Base-by-base conservation (phyloP, 2,797 vertebrate genomes). In the Thripadectes ignobilis region DNA sequence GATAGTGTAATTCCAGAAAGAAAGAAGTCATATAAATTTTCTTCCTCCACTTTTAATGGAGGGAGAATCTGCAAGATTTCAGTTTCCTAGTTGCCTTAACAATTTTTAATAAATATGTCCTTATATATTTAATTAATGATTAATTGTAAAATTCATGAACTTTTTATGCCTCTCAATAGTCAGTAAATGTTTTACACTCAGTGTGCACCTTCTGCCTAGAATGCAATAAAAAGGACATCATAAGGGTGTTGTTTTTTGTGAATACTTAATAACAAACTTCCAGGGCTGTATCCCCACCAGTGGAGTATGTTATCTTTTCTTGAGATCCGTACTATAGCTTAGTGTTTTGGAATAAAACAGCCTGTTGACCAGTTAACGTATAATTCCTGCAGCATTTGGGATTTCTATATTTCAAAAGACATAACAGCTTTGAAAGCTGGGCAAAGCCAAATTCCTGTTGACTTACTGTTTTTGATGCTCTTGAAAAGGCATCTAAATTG, bases 281-380 rank as follows among this genome's bases (percentile, higher is more conserved):
- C 45, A 65, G 26, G 14, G 12, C 22, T 51, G 9, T 24, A 69
- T 71, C 34, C 15, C 13, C 27, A 30, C 27, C 61, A 55, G 7
- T 39, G 23, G 13, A 76, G 15, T 55, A 36, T 23, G 12, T 81
- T 65, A 30, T 15, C n/a, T 74, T 15, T 57, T 36, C 39, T 2
- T 55, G 45, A 51, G 22, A 62, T 29, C 12, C 0, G 0, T 34
- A 13, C 10, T 13, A 2, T 12, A 59, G 17, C 36, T 69, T 46
- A 32, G 2, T 14, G 8, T 43, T 66, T 65, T 48, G 16, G 9
- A 58, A 71, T 57, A 74, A 86, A 80, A 16, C 12, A 55, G 10
- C 14, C 22, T 63, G 3, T 63, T 65, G 34, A 38, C 51, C 7
- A 73, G 22, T 68, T 51, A 54, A 73, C 51, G 24, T 30, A 17